phyloP scores from a whole-genome alignment of 1,140 invertebrate species.

The Planococcus citri region DNA sequence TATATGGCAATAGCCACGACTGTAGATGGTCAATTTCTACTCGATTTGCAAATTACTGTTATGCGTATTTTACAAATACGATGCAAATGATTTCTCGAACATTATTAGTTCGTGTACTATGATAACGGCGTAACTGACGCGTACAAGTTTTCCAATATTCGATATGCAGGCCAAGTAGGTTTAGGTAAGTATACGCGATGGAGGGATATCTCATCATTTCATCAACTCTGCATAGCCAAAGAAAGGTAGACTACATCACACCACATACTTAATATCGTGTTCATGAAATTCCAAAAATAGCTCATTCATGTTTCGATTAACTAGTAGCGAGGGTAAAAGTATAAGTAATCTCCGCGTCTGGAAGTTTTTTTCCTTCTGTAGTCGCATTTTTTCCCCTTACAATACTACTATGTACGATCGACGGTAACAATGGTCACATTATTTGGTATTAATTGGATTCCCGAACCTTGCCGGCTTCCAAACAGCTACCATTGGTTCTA shows the following conservation, averaged over 20 bases:
- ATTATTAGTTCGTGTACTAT: background rate
- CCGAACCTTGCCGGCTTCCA: conserved; percentile 9
- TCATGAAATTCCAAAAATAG: background rate
- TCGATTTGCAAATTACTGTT: background rate
- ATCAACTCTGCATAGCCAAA: too few species aligned
- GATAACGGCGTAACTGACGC: background rate
- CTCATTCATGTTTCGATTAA: conserved; percentile 3
- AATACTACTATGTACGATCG: background rate
- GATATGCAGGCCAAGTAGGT: too few species aligned
- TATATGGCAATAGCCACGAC: background rate
- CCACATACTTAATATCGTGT: background rate
- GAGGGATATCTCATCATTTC: too few species aligned
- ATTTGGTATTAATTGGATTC: conserved; percentile 20
- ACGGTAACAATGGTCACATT: conserved; percentile 9
- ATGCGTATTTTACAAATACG: too few species aligned
- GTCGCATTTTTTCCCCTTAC: background rate
- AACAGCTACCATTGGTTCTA: conserved; percentile 9
- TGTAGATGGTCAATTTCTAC: background rate
- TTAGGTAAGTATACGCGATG: too few species aligned
- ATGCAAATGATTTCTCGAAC: background rate
- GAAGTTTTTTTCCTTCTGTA: background rate
- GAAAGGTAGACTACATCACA: too few species aligned
- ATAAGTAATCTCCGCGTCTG: background rate
- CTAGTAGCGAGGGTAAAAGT: background rate
- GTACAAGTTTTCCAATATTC: background rate